Percentiles rank a stretch among this genome's conserved stretches.
phyloP scores from a whole-genome alignment of 2,113 vertebrate genomes.

The Motacilla tschutschensis region DNA sequence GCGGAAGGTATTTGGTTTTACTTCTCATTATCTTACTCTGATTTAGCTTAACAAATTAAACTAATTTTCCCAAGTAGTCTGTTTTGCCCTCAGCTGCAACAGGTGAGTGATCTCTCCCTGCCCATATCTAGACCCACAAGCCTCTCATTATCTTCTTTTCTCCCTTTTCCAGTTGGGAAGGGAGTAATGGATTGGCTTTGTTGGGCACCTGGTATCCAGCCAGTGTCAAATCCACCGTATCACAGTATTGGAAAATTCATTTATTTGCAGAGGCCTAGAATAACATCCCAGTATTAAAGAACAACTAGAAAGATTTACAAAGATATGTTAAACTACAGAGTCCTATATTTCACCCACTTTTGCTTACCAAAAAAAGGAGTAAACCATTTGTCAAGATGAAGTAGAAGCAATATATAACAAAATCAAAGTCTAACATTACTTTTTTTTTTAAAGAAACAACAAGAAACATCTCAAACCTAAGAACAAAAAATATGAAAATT shows the following conservation, averaged over 20 bases:
- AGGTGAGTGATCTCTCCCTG: neutral
- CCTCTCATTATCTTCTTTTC: neutral
- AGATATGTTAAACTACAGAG: neutral
- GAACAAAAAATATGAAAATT: conserved; percentile 20
- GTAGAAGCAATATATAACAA: neutral
- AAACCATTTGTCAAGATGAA: neutral
- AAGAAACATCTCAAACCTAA: neutral
- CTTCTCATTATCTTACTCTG: neutral
- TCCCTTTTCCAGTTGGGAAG: neutral
- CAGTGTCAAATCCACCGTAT: neutral
- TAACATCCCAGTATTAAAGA: neutral
- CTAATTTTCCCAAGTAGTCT: neutral
- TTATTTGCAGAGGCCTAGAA: neutral
- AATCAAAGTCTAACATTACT: neutral
- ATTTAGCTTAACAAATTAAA: neutral
- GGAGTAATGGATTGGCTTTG: neutral
- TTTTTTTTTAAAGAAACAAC: neutral
- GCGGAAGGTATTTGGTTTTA: neutral
- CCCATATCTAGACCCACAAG: fast-evolving
- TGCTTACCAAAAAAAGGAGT: neutral
- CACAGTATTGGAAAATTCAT: neutral
- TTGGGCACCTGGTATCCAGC: neutral
- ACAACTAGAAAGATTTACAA: neutral
- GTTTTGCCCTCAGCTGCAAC: fast-evolving
- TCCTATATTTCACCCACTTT: neutral